phyloP scores from a whole-genome alignment of 2,797 vertebrate genomes.

The Esox lucius region DNA sequence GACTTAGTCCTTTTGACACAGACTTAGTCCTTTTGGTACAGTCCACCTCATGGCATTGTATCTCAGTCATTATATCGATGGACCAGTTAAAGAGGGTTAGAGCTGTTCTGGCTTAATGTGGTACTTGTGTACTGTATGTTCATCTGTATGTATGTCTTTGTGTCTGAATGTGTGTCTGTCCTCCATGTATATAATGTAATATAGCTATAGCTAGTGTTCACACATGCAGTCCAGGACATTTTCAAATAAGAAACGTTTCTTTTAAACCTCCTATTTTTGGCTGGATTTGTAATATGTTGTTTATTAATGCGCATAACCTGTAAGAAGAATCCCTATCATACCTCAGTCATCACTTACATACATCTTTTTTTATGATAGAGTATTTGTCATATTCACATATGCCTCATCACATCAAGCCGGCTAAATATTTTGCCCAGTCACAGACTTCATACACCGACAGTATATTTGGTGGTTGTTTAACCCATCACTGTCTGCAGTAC shows the following conservation, averaged over 20 bases:
- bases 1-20: too few species aligned
- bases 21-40: too few species aligned
- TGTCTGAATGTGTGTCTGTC: conserved; percentile 1
- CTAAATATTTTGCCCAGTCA: background rate
- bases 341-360: background rate
- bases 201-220: too few species aligned
- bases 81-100: conserved; percentile 8
- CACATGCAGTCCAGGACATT: background rate
- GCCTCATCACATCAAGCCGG: background rate
- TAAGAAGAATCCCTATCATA: too few species aligned
- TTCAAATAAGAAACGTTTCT: background rate
- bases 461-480: conserved; percentile 40
- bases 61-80: conserved; percentile 11
- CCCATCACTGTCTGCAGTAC: conserved; percentile 36
- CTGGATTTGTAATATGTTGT: too few species aligned
- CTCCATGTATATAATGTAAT: background rate
- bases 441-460: conserved; percentile 15
- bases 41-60: background rate
- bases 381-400: background rate
- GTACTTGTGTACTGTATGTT: background rate
- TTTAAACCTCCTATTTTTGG: background rate
- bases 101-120: background rate
- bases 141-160: background rate
- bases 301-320: too few species aligned
- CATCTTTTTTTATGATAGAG: background rate